Evolutionary conservation across 2,113 vertebrate species (phyloP), one percentile per base, ranked within the genome.

Genomic region (Piliocolobus tephrosceles): DNA sequence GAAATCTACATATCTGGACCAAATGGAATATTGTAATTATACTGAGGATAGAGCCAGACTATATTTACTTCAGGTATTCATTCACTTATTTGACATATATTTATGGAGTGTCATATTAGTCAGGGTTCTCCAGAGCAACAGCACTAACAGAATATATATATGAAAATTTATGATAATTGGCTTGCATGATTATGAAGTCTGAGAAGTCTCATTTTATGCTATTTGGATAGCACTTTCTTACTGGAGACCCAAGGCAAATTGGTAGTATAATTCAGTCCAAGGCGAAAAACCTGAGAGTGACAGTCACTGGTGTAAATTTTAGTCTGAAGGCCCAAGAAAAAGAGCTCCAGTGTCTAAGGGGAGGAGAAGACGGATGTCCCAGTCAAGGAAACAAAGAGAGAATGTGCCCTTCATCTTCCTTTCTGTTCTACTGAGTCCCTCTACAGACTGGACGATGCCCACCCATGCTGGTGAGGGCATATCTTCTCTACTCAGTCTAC

Each of bases 21-120:
- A 83, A 30, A 61, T 78, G 25, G 27, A 87, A 61, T 94, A 87
- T 8, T 85, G 3, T 75, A 75, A 66, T 90, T 94, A 57, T 82
- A n/a, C 18, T 79, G 50, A 76, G 6, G 45, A 87, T 27, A 66
- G 52, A 75, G 23, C 38, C 38, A 80, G n/a, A 66, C 11, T 43
- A 8, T 47, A 50, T 38, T 43, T 93, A 78, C 70, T 86, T 93
- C 43, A 57, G 32, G 16, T 85, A 79, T 85, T 52, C 3, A 64
- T 82, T 86, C 45, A 66, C 38, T 68, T 12, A 40, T n/a, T 66
- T 52, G 35, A 43, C 61, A 57, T 22, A 23, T 81, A 40, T 55
- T 70, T 40, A 96, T 47, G 27, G 18, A 55, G 32, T 80, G 61
- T 25, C 20, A 1, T 40, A 66, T 30, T 50, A 78, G 11, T 57